Percentiles rank a stretch among this genome's conserved stretches.
Conservation (phyloP, 2,797 vertebrate species). For the Coracias cyanogaster region DNA sequence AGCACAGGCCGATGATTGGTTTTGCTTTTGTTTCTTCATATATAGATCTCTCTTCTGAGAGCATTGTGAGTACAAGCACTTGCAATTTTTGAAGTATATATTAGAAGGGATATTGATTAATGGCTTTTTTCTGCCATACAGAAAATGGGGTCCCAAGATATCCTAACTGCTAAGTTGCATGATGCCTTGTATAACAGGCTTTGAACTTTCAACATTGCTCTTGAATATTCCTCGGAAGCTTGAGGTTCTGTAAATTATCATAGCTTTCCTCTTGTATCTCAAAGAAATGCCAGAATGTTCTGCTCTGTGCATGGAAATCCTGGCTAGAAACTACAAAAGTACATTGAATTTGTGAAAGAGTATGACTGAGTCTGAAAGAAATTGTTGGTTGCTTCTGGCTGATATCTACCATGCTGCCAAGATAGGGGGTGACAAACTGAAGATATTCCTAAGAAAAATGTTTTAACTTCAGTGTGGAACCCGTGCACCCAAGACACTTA, state of each 20-base stretch:
- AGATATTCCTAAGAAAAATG: background rate
- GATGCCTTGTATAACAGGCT: background rate
- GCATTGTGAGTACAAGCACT: background rate
- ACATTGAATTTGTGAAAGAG: background rate
- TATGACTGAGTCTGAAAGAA: background rate
- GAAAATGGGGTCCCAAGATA: background rate
- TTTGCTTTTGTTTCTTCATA: background rate
- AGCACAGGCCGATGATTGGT: rapidly evolving
- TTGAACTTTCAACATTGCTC: background rate
- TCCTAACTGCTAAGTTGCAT: background rate
- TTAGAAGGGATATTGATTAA: background rate
- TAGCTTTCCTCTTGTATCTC: background rate
- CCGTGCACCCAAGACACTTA: background rate
- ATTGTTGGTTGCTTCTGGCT: background rate
- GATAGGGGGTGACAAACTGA: background rate
- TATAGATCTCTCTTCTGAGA: background rate
- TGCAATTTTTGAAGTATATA: background rate
- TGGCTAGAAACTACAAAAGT: background rate
- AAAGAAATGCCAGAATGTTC: background rate
- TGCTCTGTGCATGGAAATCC: background rate
- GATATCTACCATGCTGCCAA: background rate
- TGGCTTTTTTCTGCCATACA: background rate
- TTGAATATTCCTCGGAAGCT: background rate
- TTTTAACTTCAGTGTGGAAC: background rate
- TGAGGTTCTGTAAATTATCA: background rate